Conservation (phyloP, 2,113 vertebrate species). For the Hippoglossus stenolepis region DNA sequence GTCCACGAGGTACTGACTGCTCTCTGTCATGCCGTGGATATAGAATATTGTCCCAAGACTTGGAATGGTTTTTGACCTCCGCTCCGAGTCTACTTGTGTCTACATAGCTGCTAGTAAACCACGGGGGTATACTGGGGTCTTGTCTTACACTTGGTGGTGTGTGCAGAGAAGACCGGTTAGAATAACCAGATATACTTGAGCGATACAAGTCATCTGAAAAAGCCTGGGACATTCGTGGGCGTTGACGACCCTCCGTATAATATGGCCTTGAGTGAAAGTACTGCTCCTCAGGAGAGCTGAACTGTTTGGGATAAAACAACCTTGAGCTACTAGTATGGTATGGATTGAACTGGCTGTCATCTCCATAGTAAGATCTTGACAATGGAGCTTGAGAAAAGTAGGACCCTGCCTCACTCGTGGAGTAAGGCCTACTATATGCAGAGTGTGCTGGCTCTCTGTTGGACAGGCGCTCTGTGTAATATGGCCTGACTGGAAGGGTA, state of each 20-base stretch:
- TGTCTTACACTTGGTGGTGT: slow-evolving; percentile 76
- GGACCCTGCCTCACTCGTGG: slow-evolving; percentile 80
- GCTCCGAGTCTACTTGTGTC: slow-evolving; percentile 83
- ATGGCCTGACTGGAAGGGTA: slow-evolving; percentile 80
- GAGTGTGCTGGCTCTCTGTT: slow-evolving; percentile 71
- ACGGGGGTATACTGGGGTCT: slow-evolving; percentile 82
- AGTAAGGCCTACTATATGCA: slow-evolving; percentile 79
- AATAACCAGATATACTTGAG: slow-evolving; percentile 80
- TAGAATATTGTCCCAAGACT: slow-evolving; percentile 97
- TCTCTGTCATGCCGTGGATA: slow-evolving; percentile 84
- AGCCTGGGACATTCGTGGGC: slow-evolving; percentile 81
- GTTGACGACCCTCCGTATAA: slow-evolving; percentile 80
- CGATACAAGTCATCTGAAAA: slow-evolving; percentile 89
- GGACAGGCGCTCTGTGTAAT: slow-evolving; percentile 73
- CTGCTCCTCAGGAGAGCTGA: slow-evolving; percentile 85
- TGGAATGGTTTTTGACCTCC: slow-evolving; percentile 91
- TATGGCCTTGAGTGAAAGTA: slow-evolving; percentile 80
- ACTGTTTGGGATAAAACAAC: slow-evolving; percentile 86
- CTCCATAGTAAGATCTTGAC: slow-evolving; percentile 76
- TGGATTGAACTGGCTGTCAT: slow-evolving; percentile 81
- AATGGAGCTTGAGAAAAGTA: slow-evolving; percentile 84
- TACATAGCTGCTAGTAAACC: slow-evolving; percentile 82
- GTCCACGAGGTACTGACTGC: slow-evolving; percentile 87
- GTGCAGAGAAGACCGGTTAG: slow-evolving; percentile 84
- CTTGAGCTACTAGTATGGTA: slow-evolving; percentile 74